These are phyloP conservation scores for Lerista edwardsae DNA, from an alignment of 2,797 vertebrate species.

Conservation along the genomic window DNA sequence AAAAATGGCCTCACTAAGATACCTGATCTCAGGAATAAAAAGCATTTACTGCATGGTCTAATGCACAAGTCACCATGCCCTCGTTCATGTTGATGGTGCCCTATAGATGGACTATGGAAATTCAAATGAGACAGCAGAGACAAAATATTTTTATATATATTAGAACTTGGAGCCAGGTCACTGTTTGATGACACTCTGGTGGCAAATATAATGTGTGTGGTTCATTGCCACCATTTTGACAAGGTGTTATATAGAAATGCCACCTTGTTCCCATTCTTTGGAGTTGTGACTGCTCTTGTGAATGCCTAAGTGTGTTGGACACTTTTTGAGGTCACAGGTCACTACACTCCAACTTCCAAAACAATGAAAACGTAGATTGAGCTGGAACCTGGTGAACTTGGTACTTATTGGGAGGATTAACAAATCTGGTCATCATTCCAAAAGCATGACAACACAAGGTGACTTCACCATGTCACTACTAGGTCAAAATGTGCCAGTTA, in stretches of 20 bases:
- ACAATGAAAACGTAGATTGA: background rate
- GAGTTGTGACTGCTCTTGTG: background rate
- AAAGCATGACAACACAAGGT: background rate
- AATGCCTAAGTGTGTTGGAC: background rate
- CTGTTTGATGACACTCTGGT: background rate
- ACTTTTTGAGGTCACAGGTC: background rate
- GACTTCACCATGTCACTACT: background rate
- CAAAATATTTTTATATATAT: background rate
- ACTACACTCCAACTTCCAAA: background rate
- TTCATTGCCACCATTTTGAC: background rate
- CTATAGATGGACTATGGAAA: background rate
- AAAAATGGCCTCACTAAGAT: background rate
- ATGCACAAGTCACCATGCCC: background rate
- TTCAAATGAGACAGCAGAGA: background rate
- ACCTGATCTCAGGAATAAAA: constrained; percentile 3
- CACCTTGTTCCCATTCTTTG: background rate
- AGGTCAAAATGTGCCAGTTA: background rate
- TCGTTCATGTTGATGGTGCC: background rate
- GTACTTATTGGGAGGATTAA: background rate
- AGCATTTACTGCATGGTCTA: background rate
- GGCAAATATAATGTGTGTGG: background rate
- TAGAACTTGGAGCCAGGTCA: background rate
- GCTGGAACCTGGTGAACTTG: background rate
- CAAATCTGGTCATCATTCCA: background rate
- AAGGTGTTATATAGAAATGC: background rate